Base-by-base conservation (phyloP, 2,113 vertebrate genomes). In the Morone chrysops region DNA sequence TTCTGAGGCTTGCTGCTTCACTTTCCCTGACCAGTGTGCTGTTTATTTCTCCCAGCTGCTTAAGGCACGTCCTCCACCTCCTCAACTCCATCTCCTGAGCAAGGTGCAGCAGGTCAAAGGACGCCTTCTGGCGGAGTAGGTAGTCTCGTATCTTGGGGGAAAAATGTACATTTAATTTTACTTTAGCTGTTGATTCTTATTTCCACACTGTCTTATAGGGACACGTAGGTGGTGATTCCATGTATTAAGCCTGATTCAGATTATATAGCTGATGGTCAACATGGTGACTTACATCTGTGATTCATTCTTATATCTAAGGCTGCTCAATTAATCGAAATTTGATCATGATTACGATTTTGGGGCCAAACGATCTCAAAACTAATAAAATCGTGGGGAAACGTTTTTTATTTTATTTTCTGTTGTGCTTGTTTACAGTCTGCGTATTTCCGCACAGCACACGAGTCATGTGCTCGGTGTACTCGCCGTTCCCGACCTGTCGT, bases 51-150 rank as follows among this genome's bases (percentile, higher is more conserved):
- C 89, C 91, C 54, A 99, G 93, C 0, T 95, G 95, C 62, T 70
- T 77, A 74, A 89, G 70, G 60, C 95, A 84, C 1, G 74, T 93
- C 87, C 83, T 90, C 53, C 95, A 96, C 43, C 90, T 95, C 76
- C 92, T 95, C 63, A 96, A 80, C 88, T 99, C 97, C 78, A 96
- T 90, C 90, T 97, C 95, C 89, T 91, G 97, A 43, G 93, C 95
- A 73, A 99, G 84, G 48, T 94, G 95, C 51, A 99, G 78, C 82
- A 99, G 89, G 36, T 99, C 97, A 89, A 97, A 97, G 4, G 96
- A 97, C 2, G 96, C 95, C 82, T 96, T 98, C 87, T 99, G 98
- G 53, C 94, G 96, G 71, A 97, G 91, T 31, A 99, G 90, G 82
- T 96, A 96, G 85, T 94, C 94, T 22, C 94, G 93, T 71, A 98